Conservation (phyloP, 2,113 vertebrate species). For the Rhea americana region DNA sequence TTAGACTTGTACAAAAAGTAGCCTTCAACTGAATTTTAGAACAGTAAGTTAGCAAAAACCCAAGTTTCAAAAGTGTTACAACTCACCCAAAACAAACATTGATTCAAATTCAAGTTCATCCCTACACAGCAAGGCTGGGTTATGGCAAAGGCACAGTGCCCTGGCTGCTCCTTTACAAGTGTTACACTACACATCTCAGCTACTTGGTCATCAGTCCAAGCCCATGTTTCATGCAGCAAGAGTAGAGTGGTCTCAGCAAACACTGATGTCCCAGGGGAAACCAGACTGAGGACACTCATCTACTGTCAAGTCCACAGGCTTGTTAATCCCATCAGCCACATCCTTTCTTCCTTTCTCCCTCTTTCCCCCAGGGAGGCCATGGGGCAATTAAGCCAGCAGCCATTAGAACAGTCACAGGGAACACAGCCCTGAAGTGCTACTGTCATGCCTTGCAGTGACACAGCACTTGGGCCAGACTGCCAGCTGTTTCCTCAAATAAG, state of each 20-base stretch:
- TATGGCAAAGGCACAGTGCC: accelerated
- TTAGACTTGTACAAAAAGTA: background rate
- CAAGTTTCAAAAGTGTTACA: background rate
- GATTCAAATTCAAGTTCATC: background rate
- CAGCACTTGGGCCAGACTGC: background rate
- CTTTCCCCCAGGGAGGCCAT: background rate
- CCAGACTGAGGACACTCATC: background rate
- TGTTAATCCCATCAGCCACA: background rate
- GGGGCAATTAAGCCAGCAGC: background rate
- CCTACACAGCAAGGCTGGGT: background rate
- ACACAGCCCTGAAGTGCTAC: accelerated
- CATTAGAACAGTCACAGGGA: background rate
- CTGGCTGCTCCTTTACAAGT: accelerated
- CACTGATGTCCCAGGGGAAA: background rate
- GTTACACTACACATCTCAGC: background rate
- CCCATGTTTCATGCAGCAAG: background rate
- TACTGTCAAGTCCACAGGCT: background rate
- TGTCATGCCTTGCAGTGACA: background rate
- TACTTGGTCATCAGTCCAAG: background rate
- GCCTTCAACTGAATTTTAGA: background rate
- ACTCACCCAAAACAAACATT: background rate
- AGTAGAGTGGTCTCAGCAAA: accelerated
- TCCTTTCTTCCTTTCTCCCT: no score
- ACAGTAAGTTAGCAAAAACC: background rate
- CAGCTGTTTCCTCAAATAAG: background rate